Percentiles rank a stretch among this genome's conserved stretches.
Evolutionary conservation across 2,113 vertebrate genomes (phyloP).

Genomic region (Peromyscus leucopus): DNA sequence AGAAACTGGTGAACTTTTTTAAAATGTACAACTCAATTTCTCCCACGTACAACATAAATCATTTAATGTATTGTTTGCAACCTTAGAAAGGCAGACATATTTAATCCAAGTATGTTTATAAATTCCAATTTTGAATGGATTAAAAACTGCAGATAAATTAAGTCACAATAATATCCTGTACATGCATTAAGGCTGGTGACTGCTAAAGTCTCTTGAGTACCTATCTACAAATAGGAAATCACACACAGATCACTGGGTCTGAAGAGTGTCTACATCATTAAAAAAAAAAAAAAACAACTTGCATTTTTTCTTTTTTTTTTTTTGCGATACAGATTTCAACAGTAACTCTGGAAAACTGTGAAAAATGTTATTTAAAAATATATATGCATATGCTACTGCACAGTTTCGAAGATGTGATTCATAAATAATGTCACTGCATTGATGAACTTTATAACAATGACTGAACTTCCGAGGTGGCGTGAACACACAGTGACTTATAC

Average conservation of each 20-base stretch:
- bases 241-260: constrained; percentile 83
- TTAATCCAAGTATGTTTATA: constrained; percentile 85
- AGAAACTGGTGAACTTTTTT: constrained; percentile 74
- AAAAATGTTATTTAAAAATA: constrained; percentile 86
- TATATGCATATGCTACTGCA: constrained; percentile 86
- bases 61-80: constrained; percentile 85
- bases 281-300: constrained; percentile 69
- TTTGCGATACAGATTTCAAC: constrained; percentile 84
- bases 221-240: constrained; percentile 84
- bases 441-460: constrained; percentile 85
- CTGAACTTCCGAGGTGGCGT: constrained; percentile 83
- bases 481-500: constrained; percentile 80
- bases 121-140: constrained; percentile 87
- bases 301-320: constrained; percentile 81
- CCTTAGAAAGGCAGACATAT: constrained; percentile 84
- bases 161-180: constrained; percentile 84
- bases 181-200: constrained; percentile 87
- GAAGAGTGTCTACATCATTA: constrained; percentile 81
- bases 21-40: constrained; percentile 81
- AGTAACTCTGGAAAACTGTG: constrained; percentile 85
- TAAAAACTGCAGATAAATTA: constrained; percentile 87
- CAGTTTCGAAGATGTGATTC: constrained; percentile 86
- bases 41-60: constrained; percentile 83
- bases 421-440: constrained; percentile 86
- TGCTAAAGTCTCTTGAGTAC: constrained; percentile 84